Evolutionary conservation across 1,140 invertebrate genomes (phyloP).

Genomic region (Scaptomyza montana): DNA sequence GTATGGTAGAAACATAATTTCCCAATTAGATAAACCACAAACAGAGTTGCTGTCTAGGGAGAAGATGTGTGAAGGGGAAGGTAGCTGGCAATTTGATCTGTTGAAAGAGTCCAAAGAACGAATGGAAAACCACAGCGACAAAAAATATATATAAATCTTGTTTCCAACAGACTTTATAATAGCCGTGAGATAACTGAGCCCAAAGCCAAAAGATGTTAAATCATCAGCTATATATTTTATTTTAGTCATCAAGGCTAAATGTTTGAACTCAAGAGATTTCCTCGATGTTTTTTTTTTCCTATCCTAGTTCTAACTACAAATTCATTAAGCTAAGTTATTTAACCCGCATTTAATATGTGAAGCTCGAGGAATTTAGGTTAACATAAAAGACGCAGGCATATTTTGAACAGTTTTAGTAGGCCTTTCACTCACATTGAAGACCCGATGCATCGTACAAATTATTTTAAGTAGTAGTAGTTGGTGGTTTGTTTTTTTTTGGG

Average conservation of each 20-base stretch:
- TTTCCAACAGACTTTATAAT: conserved; percentile 26
- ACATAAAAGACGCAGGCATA: too few species aligned
- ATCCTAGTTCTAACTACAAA: too few species aligned
- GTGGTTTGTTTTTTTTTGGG: conserved; percentile 27
- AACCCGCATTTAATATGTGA: neutral
- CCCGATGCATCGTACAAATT: conserved; percentile 30
- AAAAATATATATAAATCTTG: conserved; percentile 5
- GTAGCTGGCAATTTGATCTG: conserved; percentile 39
- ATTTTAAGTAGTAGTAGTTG: conserved; percentile 18
- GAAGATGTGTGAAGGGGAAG: too few species aligned
- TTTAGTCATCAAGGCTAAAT: neutral
- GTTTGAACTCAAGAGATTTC: too few species aligned
- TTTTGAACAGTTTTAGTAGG: neutral
- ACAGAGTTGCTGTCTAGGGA: neutral
- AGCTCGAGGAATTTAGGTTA: neutral
- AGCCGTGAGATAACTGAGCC: conserved; percentile 41
- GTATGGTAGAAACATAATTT: conserved; percentile 47
- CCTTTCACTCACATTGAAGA: conserved; percentile 38
- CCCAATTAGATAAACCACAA: conserved; percentile 67
- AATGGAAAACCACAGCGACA: conserved; percentile 39
- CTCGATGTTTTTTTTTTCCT: too few species aligned
- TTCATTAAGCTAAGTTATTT: too few species aligned
- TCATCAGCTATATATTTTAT: conserved; percentile 16
- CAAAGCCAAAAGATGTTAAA: conserved; percentile 30
- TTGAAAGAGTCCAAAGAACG: conserved; percentile 20